These are phyloP conservation scores for Dascillus cervinus DNA, from an alignment of 2,888 invertebrate species.

Conservation along the genomic window DNA sequence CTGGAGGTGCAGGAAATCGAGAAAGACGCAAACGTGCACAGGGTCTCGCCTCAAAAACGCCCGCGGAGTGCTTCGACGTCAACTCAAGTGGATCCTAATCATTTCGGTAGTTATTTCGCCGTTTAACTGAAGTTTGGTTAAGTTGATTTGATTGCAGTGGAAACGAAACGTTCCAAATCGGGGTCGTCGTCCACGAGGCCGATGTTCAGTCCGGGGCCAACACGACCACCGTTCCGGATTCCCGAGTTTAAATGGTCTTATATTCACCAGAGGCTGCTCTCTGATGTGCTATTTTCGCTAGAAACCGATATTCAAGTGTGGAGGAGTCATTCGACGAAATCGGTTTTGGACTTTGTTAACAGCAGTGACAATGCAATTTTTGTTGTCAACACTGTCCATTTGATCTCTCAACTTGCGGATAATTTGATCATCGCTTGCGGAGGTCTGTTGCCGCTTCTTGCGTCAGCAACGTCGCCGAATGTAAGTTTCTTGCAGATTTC, in stretches of 20 bases:
- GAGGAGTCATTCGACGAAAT: conserved; percentile 91
- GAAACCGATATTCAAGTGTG: conserved; percentile 94
- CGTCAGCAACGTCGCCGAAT: conserved; percentile 97
- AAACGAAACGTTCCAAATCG: conserved; percentile 53
- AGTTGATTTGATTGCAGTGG: conserved; percentile 23
- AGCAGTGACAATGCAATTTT: conserved; percentile 98
- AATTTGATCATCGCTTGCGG: conserved; percentile 98
- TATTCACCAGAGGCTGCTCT: conserved; percentile 92
- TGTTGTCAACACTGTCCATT: conserved; percentile 97
- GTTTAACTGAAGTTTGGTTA: not conserved
- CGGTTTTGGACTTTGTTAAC: conserved; percentile 96
- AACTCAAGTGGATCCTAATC: conserved; percentile 77
- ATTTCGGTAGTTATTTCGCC: conserved; percentile 63
- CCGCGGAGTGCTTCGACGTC: conserved; percentile 73
- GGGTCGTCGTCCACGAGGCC: conserved; percentile 63
- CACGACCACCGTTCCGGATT: conserved; percentile 93
- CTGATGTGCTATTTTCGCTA: conserved; percentile 92
- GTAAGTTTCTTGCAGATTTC: conserved; percentile 70
- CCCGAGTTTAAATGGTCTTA: conserved; percentile 99
- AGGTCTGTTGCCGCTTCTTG: conserved; percentile 89
- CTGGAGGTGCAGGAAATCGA: conserved; percentile 33
- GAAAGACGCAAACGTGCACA: conserved; percentile 38
- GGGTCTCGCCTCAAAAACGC: conserved; percentile 57
- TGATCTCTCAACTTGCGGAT: conserved; percentile 97
- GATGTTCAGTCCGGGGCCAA: conserved; percentile 90